Conservation (phyloP, 2,888 invertebrate genomes). For the Teinopalpus imperialis region DNA sequence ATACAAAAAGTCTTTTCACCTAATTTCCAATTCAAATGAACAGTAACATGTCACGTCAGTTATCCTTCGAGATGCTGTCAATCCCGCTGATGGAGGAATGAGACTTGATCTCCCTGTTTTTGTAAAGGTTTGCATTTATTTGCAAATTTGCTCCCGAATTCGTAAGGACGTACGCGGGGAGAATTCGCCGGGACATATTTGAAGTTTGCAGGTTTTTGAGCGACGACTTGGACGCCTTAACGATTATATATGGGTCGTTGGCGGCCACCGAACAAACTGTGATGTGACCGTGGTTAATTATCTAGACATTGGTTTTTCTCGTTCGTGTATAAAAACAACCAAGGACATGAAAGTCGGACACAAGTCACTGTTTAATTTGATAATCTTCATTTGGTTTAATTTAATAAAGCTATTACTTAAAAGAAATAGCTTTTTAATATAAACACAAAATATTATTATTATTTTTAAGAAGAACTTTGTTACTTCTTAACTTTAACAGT, state of each 20-base stretch:
- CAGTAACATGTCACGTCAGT: conserved; percentile 19
- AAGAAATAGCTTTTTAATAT: no score
- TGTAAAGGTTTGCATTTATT: conserved; percentile 20
- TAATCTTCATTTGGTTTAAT: no score
- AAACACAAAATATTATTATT: no score
- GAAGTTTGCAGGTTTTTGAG: conserved; percentile 15
- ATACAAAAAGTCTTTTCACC: background rate
- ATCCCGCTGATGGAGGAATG: conserved; percentile 15
- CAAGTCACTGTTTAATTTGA: no score
- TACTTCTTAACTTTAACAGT: no score
- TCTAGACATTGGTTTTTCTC: conserved; percentile 2
- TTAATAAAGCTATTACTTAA: no score
- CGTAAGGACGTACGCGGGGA: conserved; percentile 17
- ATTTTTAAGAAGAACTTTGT: no score
- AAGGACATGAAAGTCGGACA: no score
- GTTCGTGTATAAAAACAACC: no score
- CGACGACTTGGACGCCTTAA: conserved; percentile 15
- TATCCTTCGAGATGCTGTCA: conserved; percentile 13
- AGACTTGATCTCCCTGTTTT: conserved; percentile 13
- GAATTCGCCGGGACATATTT: conserved; percentile 17
- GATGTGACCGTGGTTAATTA: conserved; percentile 13
- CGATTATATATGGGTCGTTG: conserved; percentile 13
- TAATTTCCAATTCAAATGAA: conserved; percentile 17
- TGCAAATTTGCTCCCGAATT: conserved; percentile 19
- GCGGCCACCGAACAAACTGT: background rate